Evolutionary conservation across 2,113 vertebrate genomes (phyloP).

Genomic region (Poecilia latipinna): DNA sequence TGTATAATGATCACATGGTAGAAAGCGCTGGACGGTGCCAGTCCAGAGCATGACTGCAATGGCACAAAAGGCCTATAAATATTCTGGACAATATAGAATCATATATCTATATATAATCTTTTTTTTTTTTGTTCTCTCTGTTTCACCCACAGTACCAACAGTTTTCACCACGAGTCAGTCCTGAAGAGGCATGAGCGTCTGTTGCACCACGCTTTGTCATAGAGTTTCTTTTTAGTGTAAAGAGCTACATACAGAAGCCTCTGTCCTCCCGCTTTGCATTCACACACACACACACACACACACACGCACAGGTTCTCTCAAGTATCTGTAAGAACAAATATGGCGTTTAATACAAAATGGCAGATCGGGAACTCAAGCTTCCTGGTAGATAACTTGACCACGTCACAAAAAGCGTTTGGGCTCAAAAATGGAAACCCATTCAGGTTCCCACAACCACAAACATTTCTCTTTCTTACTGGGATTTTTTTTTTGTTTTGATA

Average conservation of each 20-base stretch:
- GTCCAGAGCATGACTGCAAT: slow-evolving; percentile 70
- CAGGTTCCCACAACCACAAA: neutral
- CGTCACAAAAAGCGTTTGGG: neutral
- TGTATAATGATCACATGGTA: slow-evolving; percentile 83
- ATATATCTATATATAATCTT: slow-evolving; percentile 74
- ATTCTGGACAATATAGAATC: slow-evolving; percentile 83
- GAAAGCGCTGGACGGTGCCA: slow-evolving; percentile 68
- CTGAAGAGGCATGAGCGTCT: slow-evolving; percentile 30
- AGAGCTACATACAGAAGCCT: slow-evolving; percentile 75
- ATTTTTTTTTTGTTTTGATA: neutral
- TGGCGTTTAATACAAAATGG: slow-evolving; percentile 74
- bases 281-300: slow-evolving; percentile 14
- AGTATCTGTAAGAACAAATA: slow-evolving; percentile 72
- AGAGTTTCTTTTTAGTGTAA: slow-evolving; percentile 52
- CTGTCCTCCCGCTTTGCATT: slow-evolving; percentile 3
- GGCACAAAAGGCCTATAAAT: slow-evolving; percentile 83
- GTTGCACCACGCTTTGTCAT: slow-evolving; percentile 37
- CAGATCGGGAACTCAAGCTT: slow-evolving; percentile 55
- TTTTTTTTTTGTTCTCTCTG: slow-evolving; percentile 26
- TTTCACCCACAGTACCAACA: slow-evolving; percentile 26
- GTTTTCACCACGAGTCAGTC: slow-evolving; percentile 30
- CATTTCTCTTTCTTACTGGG: neutral
- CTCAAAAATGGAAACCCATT: neutral
- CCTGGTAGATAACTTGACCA: slow-evolving; percentile 32
- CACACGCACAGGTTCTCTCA: slow-evolving; percentile 31